Evolutionary conservation across 2,888 invertebrate genomes (phyloP).

Genomic region (Calameuta idolon): DNA sequence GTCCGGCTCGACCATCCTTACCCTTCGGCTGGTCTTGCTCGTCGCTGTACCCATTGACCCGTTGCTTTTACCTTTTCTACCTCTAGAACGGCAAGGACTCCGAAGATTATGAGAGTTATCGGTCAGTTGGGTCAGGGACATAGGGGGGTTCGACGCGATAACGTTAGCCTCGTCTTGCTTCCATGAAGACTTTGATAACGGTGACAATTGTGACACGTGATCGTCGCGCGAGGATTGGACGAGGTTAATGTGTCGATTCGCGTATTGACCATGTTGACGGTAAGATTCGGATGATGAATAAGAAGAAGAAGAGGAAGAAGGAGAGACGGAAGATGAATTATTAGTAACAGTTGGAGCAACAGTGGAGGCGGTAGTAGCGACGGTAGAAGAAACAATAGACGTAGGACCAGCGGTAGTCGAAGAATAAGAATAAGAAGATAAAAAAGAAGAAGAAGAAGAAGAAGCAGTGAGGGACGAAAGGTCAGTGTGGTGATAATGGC

Average conservation of each 20-base stretch:
- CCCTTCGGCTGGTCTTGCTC: constrained; percentile 34
- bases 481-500: constrained; percentile 45
- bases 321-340: constrained; percentile 16
- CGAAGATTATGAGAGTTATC: constrained; percentile 8
- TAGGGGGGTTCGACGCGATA: not conserved
- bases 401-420: constrained; percentile 25
- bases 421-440: constrained; percentile 29
- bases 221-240: not conserved
- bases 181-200: not conserved
- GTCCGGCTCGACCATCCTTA: constrained; percentile 45
- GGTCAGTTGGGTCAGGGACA: constrained; percentile 8
- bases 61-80: constrained; percentile 7
- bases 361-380: constrained; percentile 19
- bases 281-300: constrained; percentile 15
- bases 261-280: constrained; percentile 9
- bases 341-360: constrained; percentile 4
- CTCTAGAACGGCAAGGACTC: constrained; percentile 14
- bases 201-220: not conserved
- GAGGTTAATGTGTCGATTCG: not conserved
- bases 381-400: constrained; percentile 24
- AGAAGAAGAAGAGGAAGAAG: not conserved
- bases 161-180: not conserved
- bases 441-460: constrained; percentile 29
- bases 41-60: not conserved
- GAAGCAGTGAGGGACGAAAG: constrained; percentile 41